A percentile compares a stretch with the other conserved stretches of the same genome.
phyloP scores from a whole-genome alignment of 2,888 invertebrate species.

The Meteorus colon region DNA sequence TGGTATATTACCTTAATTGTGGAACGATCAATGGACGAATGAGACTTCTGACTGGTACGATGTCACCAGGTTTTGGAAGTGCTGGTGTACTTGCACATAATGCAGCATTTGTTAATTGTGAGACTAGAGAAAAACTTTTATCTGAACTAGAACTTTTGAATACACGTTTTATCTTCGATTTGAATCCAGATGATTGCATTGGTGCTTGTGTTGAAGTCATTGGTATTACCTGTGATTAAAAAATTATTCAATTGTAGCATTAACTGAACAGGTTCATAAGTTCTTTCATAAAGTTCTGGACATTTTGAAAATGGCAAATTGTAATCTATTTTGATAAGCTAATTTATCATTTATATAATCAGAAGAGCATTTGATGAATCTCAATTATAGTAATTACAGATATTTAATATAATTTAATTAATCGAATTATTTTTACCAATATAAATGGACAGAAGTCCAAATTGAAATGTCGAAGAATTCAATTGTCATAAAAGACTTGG shows the following conservation, averaged over 20 bases:
- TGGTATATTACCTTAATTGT: constrained; percentile 69
- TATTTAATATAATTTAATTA: too few relatives aligned
- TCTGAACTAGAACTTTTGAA: constrained; percentile 76
- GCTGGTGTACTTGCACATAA: constrained; percentile 78
- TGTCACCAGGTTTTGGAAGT: constrained; percentile 74
- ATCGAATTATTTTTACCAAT: too few relatives aligned
- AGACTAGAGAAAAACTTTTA: constrained; percentile 75
- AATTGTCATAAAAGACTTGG: constrained; percentile 22
- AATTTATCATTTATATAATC: too few relatives aligned
- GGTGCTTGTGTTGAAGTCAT: constrained; percentile 55
- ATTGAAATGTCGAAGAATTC: constrained; percentile 5
- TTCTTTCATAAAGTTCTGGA: too few relatives aligned
- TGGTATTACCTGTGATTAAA: constrained; percentile 48
- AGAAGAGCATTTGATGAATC: too few relatives aligned
- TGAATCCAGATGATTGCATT: constrained; percentile 72
- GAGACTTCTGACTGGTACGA: constrained; percentile 77
- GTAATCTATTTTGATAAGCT: too few relatives aligned
- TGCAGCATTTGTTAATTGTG: constrained; percentile 78
- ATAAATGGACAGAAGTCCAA: neutral
- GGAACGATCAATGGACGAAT: constrained; percentile 77
- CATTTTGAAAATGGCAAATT: too few relatives aligned
- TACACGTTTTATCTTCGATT: constrained; percentile 76
- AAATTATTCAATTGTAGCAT: neutral
- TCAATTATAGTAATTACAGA: too few relatives aligned
- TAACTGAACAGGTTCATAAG: too few relatives aligned